Evolutionary conservation across 1,140 invertebrate species (phyloP), one percentile per base, ranked within the genome.

Genomic region (Pseudomyrmex dendroicus): DNA sequence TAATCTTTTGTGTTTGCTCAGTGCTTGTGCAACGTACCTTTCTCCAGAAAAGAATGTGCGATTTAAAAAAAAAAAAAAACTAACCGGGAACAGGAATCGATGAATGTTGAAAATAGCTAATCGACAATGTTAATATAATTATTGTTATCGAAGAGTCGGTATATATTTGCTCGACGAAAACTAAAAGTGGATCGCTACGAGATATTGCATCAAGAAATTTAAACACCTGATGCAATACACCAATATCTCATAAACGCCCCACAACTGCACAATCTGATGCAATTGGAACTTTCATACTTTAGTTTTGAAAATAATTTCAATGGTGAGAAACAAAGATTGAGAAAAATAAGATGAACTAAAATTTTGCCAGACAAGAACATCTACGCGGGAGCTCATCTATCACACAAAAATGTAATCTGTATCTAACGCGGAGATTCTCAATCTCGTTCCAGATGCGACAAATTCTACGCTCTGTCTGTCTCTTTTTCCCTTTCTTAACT

Each of bases 281-380:
- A 46, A n/a, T 3, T 35, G 35, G 5, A 35, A 35, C 35, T 35
- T 35, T 35, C 35, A 35, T 35, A 35, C 5, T 35, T 35, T 35
- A 35, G 35, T 35, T 35, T 35, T 35, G 35, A 35, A 35, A 35
- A 35, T 35, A 35, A 35, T 35, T 35, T 35, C 7, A 35, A 35
- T 35, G 3, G 5, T 2, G 5, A 35, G 35, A 35, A 35, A 35
- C 5, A 35, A 35, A 35, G 35, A 5, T 35, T 35, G 5, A 35
- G 5, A 35, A 35, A 35, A 35, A 35, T 35, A 35, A 35, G 35
- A 7, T 35, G 5, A 35, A 66, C 64, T 84, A 78, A 48, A 12
- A 10, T 68, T 86, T 85, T 82, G 83, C 56, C 85, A 83, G 63
- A 9, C 35, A 52, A 73, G 67, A 80, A 72, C 80, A 62, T 84